Evolutionary conservation across 2,797 vertebrate genomes (phyloP).

Genomic region (Simalia tracyae): DNA sequence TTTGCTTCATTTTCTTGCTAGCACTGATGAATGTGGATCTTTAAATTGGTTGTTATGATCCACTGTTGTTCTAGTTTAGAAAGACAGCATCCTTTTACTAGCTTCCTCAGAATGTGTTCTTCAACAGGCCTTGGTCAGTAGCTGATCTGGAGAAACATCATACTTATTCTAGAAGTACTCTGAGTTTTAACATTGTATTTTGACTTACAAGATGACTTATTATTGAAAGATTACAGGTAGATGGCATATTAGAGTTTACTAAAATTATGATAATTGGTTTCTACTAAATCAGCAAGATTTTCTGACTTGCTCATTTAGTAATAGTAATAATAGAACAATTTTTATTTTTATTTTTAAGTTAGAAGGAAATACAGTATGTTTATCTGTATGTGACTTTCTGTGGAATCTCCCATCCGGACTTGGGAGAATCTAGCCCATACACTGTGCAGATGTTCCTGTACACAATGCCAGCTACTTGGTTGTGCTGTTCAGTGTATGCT

Average conservation of each 20-base stretch:
- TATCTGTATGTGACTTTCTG: no score
- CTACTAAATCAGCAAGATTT: not conserved
- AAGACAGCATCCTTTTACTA: slow-evolving; percentile 6
- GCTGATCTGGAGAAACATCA: not conserved
- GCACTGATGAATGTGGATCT: slow-evolving; percentile 40
- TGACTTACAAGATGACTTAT: not conserved
- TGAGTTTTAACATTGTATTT: not conserved
- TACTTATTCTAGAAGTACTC: not conserved
- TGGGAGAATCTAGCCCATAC: no score
- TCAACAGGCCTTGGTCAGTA: not conserved
- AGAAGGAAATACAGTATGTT: not conserved
- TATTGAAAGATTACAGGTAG: not conserved
- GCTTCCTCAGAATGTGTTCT: not conserved
- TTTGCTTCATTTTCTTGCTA: slow-evolving; percentile 51
- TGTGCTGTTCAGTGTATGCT: no score
- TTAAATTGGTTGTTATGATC: slow-evolving; percentile 44
- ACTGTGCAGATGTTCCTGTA: no score
- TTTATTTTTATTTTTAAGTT: not conserved
- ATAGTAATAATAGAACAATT: not conserved
- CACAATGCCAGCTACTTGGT: no score
- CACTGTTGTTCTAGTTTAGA: slow-evolving; percentile 59
- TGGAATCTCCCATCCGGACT: no score
- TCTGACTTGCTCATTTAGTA: not conserved
- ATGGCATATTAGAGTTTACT: not conserved
- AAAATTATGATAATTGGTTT: not conserved